These are phyloP conservation scores for Perca fluviatilis DNA, from an alignment of 2,113 vertebrate genomes.

Conservation along the genomic window DNA sequence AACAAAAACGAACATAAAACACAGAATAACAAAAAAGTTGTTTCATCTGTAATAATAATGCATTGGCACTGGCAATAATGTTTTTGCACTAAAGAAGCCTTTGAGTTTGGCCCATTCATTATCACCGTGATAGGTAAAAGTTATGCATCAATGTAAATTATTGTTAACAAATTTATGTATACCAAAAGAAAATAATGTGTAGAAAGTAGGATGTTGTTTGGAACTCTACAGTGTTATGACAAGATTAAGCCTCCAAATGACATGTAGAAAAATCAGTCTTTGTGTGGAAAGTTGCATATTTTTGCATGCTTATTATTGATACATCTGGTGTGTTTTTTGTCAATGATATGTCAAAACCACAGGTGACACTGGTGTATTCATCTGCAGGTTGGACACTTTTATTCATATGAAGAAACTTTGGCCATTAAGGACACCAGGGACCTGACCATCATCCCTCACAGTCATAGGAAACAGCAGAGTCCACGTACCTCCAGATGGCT, in stretches of 20 bases:
- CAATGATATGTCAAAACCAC: constrained; percentile 51
- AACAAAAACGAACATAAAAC: neutral
- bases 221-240: neutral
- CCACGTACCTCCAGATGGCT: constrained; percentile 55
- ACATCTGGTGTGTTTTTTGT: constrained; percentile 55
- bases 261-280: neutral
- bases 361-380: constrained; percentile 49
- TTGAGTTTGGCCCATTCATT: neutral
- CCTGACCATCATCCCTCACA: constrained; percentile 52
- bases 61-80: too few species aligned
- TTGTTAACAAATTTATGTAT: neutral
- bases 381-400: constrained; percentile 50
- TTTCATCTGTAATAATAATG: neutral
- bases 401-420: constrained; percentile 45
- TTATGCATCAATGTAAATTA: neutral
- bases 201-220: neutral
- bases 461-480: constrained; percentile 40
- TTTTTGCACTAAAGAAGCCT: neutral
- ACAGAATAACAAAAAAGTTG: neutral
- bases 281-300: constrained; percentile 50
- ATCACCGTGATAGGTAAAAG: neutral
- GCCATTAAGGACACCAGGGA: constrained; percentile 54
- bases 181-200: neutral
- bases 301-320: constrained; percentile 59
- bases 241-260: constrained; percentile 2